These are phyloP conservation scores for Drosophila meridionalis DNA, from an alignment of 2,888 invertebrate species.

Conservation along the genomic window DNA sequence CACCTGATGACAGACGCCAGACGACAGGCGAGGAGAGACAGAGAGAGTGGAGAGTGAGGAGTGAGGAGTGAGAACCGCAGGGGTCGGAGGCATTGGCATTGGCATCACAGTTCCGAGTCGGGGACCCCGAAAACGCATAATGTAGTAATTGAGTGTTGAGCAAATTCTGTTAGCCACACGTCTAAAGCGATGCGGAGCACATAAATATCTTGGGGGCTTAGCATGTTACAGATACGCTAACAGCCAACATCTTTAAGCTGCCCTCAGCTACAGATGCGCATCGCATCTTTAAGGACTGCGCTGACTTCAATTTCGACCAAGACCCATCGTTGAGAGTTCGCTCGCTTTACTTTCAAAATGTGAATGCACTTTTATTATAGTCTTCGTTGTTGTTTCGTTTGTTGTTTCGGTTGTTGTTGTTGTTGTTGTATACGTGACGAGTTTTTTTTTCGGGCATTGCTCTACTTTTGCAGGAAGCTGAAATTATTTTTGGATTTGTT, in stretches of 20 bases:
- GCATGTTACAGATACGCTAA: conserved; percentile 22
- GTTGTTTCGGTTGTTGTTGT: conserved; percentile 36
- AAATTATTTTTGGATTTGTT: conserved; percentile 55
- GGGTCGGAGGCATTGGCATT: not conserved
- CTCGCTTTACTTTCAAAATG: conserved; percentile 72
- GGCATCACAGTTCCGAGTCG: not conserved
- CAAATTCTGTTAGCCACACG: conserved; percentile 24
- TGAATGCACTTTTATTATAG: conserved; percentile 69
- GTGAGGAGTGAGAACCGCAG: conserved; percentile 10
- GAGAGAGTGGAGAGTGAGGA: not conserved
- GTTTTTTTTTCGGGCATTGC: conserved; percentile 59
- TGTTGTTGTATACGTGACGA: conserved; percentile 49
- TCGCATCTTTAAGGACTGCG: conserved; percentile 51
- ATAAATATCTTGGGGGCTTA: conserved; percentile 44
- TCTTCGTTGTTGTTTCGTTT: conserved; percentile 26
- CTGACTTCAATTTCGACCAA: conserved; percentile 13
- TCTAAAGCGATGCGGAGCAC: conserved; percentile 35
- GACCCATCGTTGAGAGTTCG: conserved; percentile 55
- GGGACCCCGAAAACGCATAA: conserved; percentile 37
- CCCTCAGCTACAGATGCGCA: conserved; percentile 42
- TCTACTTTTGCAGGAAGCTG: conserved; percentile 64
- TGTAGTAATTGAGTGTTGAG: conserved; percentile 48
- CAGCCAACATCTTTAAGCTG: conserved; percentile 19
- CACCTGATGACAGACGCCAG: conserved; percentile 74
- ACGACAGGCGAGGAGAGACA: conserved; percentile 11